Evolutionary conservation across 2,888 invertebrate species (phyloP).

Genomic region (Chaetogeoica ovagalla): DNA sequence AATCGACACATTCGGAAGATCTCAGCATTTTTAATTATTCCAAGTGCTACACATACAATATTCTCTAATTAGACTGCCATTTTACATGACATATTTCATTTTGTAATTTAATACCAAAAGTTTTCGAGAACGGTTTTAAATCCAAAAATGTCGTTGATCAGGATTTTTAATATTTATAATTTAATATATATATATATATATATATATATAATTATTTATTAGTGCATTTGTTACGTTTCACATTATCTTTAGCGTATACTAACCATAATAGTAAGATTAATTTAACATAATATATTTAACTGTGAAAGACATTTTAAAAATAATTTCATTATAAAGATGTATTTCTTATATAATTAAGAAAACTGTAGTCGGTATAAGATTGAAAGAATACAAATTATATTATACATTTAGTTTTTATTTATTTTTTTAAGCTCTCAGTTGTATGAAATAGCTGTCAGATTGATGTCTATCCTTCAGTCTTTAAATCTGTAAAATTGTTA

Average conservation of each 20-base stretch:
- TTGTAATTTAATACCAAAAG: neutral
- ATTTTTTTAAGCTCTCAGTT: too few species aligned
- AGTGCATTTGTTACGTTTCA: conserved; percentile 29
- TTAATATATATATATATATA: too few species aligned
- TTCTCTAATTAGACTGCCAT: too few species aligned
- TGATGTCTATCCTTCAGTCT: too few species aligned
- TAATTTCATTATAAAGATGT: too few species aligned
- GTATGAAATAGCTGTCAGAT: too few species aligned
- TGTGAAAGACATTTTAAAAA: conserved; percentile 3
- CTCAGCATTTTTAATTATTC: neutral
- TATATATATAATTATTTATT: neutral
- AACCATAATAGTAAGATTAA: neutral
- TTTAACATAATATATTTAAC: neutral
- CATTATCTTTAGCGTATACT: conserved; percentile 28
- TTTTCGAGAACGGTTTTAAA: neutral
- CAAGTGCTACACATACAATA: neutral
- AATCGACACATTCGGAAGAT: neutral
- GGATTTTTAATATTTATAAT: too few species aligned
- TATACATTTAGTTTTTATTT: too few species aligned
- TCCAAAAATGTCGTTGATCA: neutral
- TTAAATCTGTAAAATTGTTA: too few species aligned
- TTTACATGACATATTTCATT: neutral
- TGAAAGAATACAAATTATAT: too few species aligned
- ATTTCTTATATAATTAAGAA: too few species aligned
- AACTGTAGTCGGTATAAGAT: too few species aligned